Evolutionary conservation across 30 jellyfish, hydroid and myxozoan genomes (phyloP), one percentile per base, ranked within the genome.

Genomic region (Pseudorhiza aurosa): DNA sequence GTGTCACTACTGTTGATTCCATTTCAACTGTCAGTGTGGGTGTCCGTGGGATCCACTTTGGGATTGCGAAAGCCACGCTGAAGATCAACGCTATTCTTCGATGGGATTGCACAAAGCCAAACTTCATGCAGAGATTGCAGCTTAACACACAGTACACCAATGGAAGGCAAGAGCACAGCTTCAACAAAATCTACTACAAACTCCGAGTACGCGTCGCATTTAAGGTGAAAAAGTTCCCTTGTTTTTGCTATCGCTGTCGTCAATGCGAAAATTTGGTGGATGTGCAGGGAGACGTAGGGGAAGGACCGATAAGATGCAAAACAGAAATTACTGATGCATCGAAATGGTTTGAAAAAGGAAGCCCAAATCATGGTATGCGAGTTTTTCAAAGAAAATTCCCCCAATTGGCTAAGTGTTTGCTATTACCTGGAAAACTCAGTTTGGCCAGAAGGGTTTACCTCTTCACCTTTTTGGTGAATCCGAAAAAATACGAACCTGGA

Each of bases 81-180:
- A 83, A 25, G 22, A 49, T 83, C 9, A 68, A 82, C 39, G 87
- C 58, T 2, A 15, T 58, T 19, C 33, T 68, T 8, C 73, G 95
- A 18, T 69, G 84, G 83, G 87, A 83, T 31, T 83, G 87, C 43
- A 72, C 90, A 3, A 85, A 85, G 30, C 96, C 90, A 12, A 36
- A 65, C 36, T 17, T 32, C 4, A 4, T 26, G 2, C 65, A 22
- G 24, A 26, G 87, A 24, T 19, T 67, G 58, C 7, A 17, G 14
- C 51, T 60, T 47, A 74, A 68, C 37, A 35, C 33, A 9, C 42
- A 36, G 4, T 85, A 85, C 58, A 56, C 63, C 65, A 68, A 71
- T 21, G 65, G 67, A 36, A 56, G 59, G 45, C 86, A 89, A 24
- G 82, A 83, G 4, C 8, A 40, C 56, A 62, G 50, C 14, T 50